Percentiles rank a stretch among this genome's conserved stretches.
These are phyloP conservation scores for Drosophila rubida DNA, from an alignment of 2,888 invertebrate species.

Conservation along the genomic window DNA sequence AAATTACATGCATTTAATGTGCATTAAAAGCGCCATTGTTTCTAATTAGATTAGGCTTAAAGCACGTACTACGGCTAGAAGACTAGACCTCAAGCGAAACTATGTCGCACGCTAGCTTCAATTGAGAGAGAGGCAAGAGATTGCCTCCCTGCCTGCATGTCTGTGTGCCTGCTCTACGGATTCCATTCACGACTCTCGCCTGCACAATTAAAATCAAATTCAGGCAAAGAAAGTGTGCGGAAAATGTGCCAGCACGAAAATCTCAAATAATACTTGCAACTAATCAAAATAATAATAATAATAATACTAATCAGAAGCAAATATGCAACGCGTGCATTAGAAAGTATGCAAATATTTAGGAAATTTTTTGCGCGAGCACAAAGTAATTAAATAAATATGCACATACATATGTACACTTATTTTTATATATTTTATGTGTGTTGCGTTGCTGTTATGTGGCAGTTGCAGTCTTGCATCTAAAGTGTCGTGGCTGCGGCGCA, in stretches of 20 bases:
- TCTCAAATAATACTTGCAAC: constrained; percentile 11
- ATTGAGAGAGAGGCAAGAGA: not conserved
- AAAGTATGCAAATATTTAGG: constrained; percentile 77
- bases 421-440: constrained; percentile 17
- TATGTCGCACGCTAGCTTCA: constrained; percentile 69
- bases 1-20: constrained; percentile 73
- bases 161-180: constrained; percentile 28
- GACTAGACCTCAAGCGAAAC: constrained; percentile 60
- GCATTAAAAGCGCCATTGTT: constrained; percentile 65
- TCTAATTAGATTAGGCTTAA: constrained; percentile 76
- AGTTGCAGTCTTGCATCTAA: constrained; percentile 55
- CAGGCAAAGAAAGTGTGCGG: constrained; percentile 57
- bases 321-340: constrained; percentile 64
- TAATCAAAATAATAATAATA: constrained; percentile 28
- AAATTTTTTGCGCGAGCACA: constrained; percentile 41
- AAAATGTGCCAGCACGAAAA: constrained; percentile 42
- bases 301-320: constrained; percentile 18
- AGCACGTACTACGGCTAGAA: constrained; percentile 30
- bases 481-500: constrained; percentile 40
- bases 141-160: not conserved
- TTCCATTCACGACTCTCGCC: constrained; percentile 21
- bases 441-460: constrained; percentile 32
- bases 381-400: constrained; percentile 72
- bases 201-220: constrained; percentile 67
- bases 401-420: constrained; percentile 7